Conservation (phyloP, 2,113 vertebrate species). For the Zapus hudsonius region DNA sequence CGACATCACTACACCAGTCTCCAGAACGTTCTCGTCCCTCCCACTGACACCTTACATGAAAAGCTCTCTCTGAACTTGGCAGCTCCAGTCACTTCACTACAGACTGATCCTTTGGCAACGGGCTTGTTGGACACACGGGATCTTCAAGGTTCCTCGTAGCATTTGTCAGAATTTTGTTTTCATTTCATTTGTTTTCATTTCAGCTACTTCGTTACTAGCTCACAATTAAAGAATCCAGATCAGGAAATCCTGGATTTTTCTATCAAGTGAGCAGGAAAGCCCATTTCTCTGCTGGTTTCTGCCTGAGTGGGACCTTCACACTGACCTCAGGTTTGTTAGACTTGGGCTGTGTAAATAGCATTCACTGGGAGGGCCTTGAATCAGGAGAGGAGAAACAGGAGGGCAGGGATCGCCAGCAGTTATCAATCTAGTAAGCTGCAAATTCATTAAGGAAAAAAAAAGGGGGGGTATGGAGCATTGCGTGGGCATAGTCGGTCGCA, state of each 20-base stretch:
- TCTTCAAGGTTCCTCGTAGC: background rate
- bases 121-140: background rate
- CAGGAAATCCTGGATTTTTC: slow-evolving; percentile 51
- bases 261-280: background rate
- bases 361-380: too few species aligned
- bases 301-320: background rate
- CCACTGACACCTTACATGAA: background rate
- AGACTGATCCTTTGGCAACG: background rate
- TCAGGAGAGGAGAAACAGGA: background rate
- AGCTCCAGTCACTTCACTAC: accelerated
- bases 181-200: background rate
- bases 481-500: too few species aligned
- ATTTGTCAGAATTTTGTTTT: background rate
- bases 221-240: background rate
- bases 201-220: background rate
- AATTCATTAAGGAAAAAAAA: too few species aligned
- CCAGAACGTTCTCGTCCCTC: background rate
- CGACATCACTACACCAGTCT: background rate
- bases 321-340: background rate
- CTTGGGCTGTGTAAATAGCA: slow-evolving; percentile 42
- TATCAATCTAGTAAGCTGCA: background rate
- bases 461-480: too few species aligned
- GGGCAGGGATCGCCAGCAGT: background rate
- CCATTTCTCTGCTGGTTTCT: background rate
- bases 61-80: background rate